Evolutionary conservation across 2,113 vertebrate genomes (phyloP).

Genomic region (Lutjanus erythropterus): DNA sequence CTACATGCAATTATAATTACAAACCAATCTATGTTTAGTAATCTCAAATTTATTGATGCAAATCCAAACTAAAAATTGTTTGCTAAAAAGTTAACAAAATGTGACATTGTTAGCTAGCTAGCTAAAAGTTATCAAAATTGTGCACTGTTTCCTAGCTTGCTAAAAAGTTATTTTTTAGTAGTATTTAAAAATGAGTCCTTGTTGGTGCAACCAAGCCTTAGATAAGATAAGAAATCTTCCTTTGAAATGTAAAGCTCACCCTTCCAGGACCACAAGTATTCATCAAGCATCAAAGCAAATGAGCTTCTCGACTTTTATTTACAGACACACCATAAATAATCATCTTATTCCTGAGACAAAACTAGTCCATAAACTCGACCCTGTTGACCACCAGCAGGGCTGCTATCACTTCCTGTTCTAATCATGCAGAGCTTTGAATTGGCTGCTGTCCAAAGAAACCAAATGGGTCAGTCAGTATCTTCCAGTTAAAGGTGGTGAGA

Average conservation of each 20-base stretch:
- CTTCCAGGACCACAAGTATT: neutral
- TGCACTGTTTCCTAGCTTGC: no score
- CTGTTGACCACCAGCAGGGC: slow-evolving; percentile 38
- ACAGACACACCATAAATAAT: slow-evolving; percentile 40
- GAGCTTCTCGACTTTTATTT: slow-evolving; percentile 1
- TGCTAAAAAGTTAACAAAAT: no score
- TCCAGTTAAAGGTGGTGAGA: slow-evolving; percentile 45
- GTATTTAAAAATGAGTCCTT: no score
- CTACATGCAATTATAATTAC: no score
- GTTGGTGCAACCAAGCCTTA: no score
- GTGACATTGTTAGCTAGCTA: no score
- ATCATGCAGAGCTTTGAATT: slow-evolving; percentile 48
- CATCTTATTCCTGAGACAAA: slow-evolving; percentile 33
- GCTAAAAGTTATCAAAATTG: no score
- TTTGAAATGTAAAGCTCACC: slow-evolving; percentile 7
- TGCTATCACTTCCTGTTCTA: slow-evolving; percentile 46
- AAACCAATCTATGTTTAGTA: no score
- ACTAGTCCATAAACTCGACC: slow-evolving; percentile 25
- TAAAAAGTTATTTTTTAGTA: no score
- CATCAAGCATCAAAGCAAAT: slow-evolving; percentile 37
- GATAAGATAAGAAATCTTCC: slow-evolving; percentile 2
- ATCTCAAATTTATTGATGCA: no score
- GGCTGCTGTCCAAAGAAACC: slow-evolving; percentile 59
- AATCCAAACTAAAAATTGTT: no score
- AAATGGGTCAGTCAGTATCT: slow-evolving; percentile 36